Percentiles rank a stretch among this genome's conserved stretches.
These are phyloP conservation scores for Achroia grisella DNA, from an alignment of 1,140 invertebrate species.

Conservation along the genomic window DNA sequence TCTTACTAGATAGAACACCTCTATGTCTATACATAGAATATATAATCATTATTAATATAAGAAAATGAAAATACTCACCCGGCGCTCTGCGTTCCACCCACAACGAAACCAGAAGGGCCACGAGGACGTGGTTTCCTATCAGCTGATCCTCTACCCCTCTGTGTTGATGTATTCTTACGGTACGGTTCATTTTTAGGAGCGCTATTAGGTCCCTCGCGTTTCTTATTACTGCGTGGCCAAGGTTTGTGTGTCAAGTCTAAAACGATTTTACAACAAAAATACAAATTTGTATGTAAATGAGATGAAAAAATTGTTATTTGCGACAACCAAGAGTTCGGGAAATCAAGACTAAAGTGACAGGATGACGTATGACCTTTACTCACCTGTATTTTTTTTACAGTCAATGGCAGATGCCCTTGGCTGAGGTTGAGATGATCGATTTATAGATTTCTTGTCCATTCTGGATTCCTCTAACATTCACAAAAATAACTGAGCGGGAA, in stretches of 20 bases:
- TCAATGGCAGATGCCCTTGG: conserved; percentile 78
- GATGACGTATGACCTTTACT: conserved; percentile 30
- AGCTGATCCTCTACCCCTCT: conserved; percentile 61
- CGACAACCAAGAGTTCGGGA: no score
- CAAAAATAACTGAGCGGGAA: conserved; percentile 53
- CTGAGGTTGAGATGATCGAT: conserved; percentile 76
- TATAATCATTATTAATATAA: no score
- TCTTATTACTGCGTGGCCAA: conserved; percentile 77
- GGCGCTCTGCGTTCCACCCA: conserved; percentile 82
- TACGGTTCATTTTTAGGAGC: conserved; percentile 76
- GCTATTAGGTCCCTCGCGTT: conserved; percentile 76
- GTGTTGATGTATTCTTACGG: conserved; percentile 44
- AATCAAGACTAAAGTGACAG: background rate
- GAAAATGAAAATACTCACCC: conserved; percentile 62
- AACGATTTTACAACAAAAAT: conserved; percentile 1
- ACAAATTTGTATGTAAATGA: no score
- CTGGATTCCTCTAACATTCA: conserved; percentile 73
- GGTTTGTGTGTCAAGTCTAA: conserved; percentile 71
- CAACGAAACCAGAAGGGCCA: conserved; percentile 74
- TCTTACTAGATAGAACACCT: no score
- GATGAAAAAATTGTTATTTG: no score
- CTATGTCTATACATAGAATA: no score
- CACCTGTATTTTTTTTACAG: conserved; percentile 82
- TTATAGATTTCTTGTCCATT: conserved; percentile 84
- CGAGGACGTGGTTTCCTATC: conserved; percentile 86